phyloP scores from a whole-genome alignment of 1,140 invertebrate genomes.

The Epicauta chinensis region DNA sequence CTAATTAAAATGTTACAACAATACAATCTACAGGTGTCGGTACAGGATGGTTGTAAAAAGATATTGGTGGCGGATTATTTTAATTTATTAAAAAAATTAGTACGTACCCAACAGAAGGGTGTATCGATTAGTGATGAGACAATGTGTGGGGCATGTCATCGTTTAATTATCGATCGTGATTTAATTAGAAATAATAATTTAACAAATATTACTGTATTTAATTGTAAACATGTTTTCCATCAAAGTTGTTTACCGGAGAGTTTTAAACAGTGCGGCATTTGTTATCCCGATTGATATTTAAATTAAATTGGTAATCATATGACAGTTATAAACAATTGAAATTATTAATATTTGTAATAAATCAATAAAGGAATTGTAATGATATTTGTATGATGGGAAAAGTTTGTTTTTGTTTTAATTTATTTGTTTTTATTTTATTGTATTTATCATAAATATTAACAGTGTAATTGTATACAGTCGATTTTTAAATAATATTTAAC shows the following conservation, averaged over 20 bases:
- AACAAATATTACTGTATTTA: conserved; percentile 65
- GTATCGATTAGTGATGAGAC: conserved; percentile 65
- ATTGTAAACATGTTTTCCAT: conserved; percentile 88
- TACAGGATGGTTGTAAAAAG: conserved; percentile 83
- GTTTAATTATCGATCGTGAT: background rate
- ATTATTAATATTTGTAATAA: too few species aligned
- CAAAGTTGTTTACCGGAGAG: conserved; percentile 65
- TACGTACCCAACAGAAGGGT: conserved; percentile 70
- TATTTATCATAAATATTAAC: too few species aligned
- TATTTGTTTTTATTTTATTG: too few species aligned
- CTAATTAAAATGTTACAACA: conserved; percentile 94
- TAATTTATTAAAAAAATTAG: conserved; percentile 75
- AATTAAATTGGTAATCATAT: too few species aligned
- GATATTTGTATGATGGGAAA: too few species aligned
- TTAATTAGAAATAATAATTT: conserved; percentile 13
- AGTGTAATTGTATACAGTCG: too few species aligned
- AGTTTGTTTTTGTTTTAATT: too few species aligned
- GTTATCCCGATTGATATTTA: conserved; percentile 31
- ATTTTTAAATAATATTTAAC: too few species aligned
- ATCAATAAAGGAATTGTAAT: too few species aligned
- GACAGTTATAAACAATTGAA: too few species aligned
- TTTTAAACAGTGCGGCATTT: conserved; percentile 32
- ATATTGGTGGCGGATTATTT: conserved; percentile 87
- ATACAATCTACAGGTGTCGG: conserved; percentile 87
- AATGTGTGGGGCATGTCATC: conserved; percentile 67